phyloP scores from a whole-genome alignment of 2,888 invertebrate genomes.

The Scaptomyza caliginosa region DNA sequence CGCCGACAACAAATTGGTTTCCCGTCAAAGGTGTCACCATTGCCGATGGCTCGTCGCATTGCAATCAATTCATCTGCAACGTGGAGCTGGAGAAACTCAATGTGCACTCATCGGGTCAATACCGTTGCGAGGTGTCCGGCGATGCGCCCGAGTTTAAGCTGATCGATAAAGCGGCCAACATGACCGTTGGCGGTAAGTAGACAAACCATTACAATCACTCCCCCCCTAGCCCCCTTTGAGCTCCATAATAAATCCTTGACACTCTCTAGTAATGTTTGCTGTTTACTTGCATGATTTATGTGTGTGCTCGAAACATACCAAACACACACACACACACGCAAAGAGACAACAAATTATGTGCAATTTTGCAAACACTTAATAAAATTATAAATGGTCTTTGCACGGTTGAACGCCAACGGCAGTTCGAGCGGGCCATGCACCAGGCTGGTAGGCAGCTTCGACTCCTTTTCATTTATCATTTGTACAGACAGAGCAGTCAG shows the following conservation, averaged over 20 bases:
- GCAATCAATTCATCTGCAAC: slow-evolving; percentile 84
- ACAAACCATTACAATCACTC: background rate
- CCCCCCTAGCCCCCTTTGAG: too few species aligned
- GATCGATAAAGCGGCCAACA: slow-evolving; percentile 86
- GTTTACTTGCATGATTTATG: slow-evolving; percentile 58
- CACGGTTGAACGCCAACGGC: slow-evolving; percentile 51
- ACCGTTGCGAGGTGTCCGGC: slow-evolving; percentile 87
- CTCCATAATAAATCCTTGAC: too few species aligned
- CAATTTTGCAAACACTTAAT: slow-evolving; percentile 81
- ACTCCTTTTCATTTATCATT: slow-evolving; percentile 78
- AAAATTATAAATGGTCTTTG: slow-evolving; percentile 80
- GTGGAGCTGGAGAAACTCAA: slow-evolving; percentile 83
- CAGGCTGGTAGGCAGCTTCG: slow-evolving; percentile 15
- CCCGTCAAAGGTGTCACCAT: slow-evolving; percentile 83
- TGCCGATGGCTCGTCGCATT: slow-evolving; percentile 82
- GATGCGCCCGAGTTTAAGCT: slow-evolving; percentile 87
- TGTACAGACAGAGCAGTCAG: slow-evolving; percentile 31
- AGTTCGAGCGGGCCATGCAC: background rate
- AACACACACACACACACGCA: slow-evolving; percentile 40
- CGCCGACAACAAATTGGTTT: slow-evolving; percentile 83
- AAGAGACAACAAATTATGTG: slow-evolving; percentile 78
- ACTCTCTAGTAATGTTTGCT: slow-evolving; percentile 10
- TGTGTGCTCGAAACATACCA: slow-evolving; percentile 23
- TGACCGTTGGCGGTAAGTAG: slow-evolving; percentile 86
- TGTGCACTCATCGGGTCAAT: slow-evolving; percentile 85